Conservation (phyloP, 2,888 invertebrate species). For the Heliconius aoede region DNA sequence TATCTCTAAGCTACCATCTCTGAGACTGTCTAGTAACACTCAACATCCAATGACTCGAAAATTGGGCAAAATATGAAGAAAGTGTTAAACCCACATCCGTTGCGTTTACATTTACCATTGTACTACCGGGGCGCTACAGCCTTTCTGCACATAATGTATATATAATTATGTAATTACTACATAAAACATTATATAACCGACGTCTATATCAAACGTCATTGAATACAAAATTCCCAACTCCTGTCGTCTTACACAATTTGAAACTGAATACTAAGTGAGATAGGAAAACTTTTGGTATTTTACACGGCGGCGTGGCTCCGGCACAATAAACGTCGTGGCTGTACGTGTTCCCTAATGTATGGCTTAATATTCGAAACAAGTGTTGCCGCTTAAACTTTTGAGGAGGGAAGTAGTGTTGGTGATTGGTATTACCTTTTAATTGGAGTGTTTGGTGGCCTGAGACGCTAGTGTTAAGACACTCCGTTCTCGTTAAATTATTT, state of each 20-base stretch:
- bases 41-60: no score
- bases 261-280: slow-evolving; percentile 37
- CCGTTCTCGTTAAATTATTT: no score
- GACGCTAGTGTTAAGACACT: no score
- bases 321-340: slow-evolving; percentile 45
- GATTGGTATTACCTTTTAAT: slow-evolving; percentile 3
- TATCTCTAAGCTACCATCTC: no score
- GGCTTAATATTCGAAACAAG: slow-evolving; percentile 49
- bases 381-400: slow-evolving; percentile 42
- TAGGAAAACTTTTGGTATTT: slow-evolving; percentile 36
- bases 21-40: no score
- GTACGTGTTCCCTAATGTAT: slow-evolving; percentile 43
- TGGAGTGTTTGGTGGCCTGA: background rate
- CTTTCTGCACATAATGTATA: no score
- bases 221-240: slow-evolving; percentile 26
- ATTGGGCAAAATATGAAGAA: no score
- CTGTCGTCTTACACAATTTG: slow-evolving; percentile 27
- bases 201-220: slow-evolving; percentile 29
- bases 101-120: no score
- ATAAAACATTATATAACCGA: background rate
- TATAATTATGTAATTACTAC: background rate
- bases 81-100: no score
- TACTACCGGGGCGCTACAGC: no score
- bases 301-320: slow-evolving; percentile 31
- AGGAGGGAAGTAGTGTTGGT: slow-evolving; percentile 5